Evolutionary conservation across 2,113 vertebrate species (phyloP).

Genomic region (Ctenomys sociabilis): DNA sequence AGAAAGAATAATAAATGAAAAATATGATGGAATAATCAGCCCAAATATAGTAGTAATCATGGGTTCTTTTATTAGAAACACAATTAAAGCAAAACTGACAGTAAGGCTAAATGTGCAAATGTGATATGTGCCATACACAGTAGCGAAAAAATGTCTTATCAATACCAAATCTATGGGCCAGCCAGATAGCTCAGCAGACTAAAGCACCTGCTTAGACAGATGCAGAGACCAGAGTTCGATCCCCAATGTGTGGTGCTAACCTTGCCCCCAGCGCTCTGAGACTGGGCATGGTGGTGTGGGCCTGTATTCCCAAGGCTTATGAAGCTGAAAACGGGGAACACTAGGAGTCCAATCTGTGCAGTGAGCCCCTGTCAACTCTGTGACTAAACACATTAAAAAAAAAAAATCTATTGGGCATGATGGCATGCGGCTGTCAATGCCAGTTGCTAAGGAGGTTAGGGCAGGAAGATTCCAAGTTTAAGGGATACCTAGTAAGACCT

Average conservation of each 20-base stretch:
- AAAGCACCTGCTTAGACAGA: too few species aligned
- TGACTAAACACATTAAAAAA: too few species aligned
- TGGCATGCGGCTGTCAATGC: not conserved
- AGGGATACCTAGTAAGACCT: not conserved
- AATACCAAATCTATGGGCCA: not conserved
- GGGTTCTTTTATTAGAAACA: not conserved
- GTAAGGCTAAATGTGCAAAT: not conserved
- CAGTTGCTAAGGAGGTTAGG: not conserved
- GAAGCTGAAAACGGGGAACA: too few species aligned
- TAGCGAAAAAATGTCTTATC: not conserved
- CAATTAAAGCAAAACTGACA: not conserved
- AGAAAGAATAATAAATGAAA: not conserved
- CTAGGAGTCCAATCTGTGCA: too few species aligned
- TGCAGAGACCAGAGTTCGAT: too few species aligned
- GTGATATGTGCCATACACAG: not conserved
- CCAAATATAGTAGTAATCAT: conserved; percentile 25
- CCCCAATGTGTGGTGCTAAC: too few species aligned
- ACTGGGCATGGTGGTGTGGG: too few species aligned
- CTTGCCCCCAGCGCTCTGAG: too few species aligned
- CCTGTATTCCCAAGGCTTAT: too few species aligned
- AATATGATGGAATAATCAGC: not conserved
- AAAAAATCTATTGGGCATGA: not conserved
- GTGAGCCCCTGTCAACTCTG: too few species aligned
- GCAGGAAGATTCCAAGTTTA: not conserved
- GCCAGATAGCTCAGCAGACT: too few species aligned